Evolutionary conservation across 2,113 vertebrate genomes (phyloP).

Genomic region (Limanda limanda): DNA sequence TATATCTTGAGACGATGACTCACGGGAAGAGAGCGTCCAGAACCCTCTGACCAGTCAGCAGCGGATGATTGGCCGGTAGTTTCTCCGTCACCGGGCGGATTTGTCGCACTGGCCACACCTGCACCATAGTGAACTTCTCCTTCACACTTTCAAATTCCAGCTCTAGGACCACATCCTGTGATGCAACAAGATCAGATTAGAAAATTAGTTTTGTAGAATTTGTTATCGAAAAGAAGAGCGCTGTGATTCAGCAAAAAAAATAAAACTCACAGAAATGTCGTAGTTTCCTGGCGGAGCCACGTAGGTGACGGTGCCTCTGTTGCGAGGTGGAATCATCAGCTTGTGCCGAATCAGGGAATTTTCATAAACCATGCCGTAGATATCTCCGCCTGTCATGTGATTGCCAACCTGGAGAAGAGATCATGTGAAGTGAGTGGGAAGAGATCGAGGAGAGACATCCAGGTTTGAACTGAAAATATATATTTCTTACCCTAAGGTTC

Average conservation of each 20-base stretch:
- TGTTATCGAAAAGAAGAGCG: background rate
- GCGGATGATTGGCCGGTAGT: slow-evolving; percentile 93
- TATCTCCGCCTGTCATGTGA: slow-evolving; percentile 96
- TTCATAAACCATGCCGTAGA: slow-evolving; percentile 92
- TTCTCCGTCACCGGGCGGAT: slow-evolving; percentile 96
- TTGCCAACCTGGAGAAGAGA: slow-evolving; percentile 86
- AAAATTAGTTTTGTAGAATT: background rate
- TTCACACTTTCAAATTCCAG: slow-evolving; percentile 96
- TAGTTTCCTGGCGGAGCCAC: slow-evolving; percentile 94
- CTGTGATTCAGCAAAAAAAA: background rate
- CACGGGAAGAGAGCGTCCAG: slow-evolving; percentile 97
- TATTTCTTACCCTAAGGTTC: slow-evolving; percentile 86
- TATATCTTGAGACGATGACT: slow-evolving; percentile 62
- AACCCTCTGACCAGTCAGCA: slow-evolving; percentile 95
- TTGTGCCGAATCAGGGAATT: slow-evolving; percentile 97
- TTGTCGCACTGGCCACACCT: slow-evolving; percentile 96
- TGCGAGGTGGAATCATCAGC: slow-evolving; percentile 94
- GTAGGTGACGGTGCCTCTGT: slow-evolving; percentile 94
- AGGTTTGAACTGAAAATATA: background rate
- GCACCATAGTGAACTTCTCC: slow-evolving; percentile 97
- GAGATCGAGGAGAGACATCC: background rate
- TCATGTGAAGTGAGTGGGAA: background rate
- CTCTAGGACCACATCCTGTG: slow-evolving; percentile 95
- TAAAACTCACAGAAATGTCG: slow-evolving; percentile 89
- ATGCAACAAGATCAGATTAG: background rate